Percentiles rank a stretch among this genome's conserved stretches.
phyloP scores from a whole-genome alignment of 2,888 invertebrate species.

The Temnothorax unifasciatus region DNA sequence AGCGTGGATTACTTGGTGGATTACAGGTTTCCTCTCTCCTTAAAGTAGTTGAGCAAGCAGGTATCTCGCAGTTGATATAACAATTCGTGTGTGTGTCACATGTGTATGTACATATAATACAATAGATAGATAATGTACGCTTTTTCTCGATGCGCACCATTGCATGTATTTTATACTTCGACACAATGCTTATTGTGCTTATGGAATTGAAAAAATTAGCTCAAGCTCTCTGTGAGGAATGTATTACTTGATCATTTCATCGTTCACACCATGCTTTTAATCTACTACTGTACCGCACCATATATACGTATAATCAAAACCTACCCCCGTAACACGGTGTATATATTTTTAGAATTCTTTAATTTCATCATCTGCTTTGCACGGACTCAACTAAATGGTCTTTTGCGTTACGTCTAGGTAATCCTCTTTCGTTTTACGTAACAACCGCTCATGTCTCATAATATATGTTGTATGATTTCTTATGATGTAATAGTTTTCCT shows the following conservation, averaged over 20 bases:
- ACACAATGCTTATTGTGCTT: neutral
- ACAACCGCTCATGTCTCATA: conserved; percentile 6
- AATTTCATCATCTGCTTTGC: conserved; percentile 30
- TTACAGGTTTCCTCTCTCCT: conserved; percentile 51
- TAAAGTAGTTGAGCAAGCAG: conserved; percentile 63
- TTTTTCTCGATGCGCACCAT: neutral
- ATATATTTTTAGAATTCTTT: neutral
- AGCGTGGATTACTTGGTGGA: conserved; percentile 28
- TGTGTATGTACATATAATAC: neutral
- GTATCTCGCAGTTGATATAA: conserved; percentile 59
- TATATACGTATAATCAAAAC: too few species aligned
- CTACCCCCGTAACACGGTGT: neutral
- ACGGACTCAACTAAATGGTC: neutral
- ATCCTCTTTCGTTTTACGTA: conserved; percentile 57
- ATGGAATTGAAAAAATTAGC: neutral
- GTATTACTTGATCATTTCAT: neutral
- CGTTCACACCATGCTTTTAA: neutral
- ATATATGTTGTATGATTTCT: conserved; percentile 42
- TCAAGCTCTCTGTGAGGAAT: neutral
- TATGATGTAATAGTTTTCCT: conserved; percentile 45
- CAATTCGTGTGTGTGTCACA: conserved; percentile 9
- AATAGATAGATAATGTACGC: neutral
- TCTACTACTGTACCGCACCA: neutral
- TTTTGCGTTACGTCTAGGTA: conserved; percentile 7
- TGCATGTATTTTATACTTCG: neutral